Percentiles rank a stretch among this genome's conserved stretches.
Conservation (phyloP, 2,888 invertebrate genomes). For the Aethes cnicana region DNA sequence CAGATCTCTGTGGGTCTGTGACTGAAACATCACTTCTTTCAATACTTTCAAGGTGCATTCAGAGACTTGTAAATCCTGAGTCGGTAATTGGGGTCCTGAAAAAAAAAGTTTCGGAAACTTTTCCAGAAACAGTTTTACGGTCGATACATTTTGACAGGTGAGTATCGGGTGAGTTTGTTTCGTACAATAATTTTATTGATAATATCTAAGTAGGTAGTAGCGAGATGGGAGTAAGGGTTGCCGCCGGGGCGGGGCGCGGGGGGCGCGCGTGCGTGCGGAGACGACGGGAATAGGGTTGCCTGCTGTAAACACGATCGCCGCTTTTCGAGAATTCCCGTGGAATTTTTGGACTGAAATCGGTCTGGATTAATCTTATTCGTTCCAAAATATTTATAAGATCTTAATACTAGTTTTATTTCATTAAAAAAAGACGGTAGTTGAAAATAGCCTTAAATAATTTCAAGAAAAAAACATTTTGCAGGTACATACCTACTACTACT, state of each 20-base stretch:
- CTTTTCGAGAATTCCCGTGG: not conserved
- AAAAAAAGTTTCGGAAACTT: constrained; percentile 54
- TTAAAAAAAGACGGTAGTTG: too few relatives aligned
- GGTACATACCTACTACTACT: too few relatives aligned
- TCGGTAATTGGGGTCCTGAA: too few relatives aligned
- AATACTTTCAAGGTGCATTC: constrained; percentile 49
- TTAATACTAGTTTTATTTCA: too few relatives aligned
- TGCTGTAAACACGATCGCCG: not conserved
- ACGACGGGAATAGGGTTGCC: constrained; percentile 50
- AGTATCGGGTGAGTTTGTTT: constrained; percentile 57
- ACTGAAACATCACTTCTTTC: constrained; percentile 33
- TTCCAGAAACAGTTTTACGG: constrained; percentile 6
- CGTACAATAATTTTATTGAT: constrained; percentile 80
- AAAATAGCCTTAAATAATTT: too few relatives aligned
- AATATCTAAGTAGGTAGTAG: constrained; percentile 76
- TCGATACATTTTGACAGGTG: constrained; percentile 28
- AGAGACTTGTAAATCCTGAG: too few relatives aligned
- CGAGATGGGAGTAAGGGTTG: constrained; percentile 70
- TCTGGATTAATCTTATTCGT: too few relatives aligned
- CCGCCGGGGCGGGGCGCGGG: constrained; percentile 37
- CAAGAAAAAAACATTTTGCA: too few relatives aligned
- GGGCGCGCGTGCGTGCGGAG: constrained; percentile 62
- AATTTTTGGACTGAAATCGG: too few relatives aligned
- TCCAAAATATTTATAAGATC: too few relatives aligned
- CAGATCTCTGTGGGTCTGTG: too few relatives aligned